A percentile compares a stretch with the other conserved stretches of the same genome.
Conservation (phyloP, 2,113 vertebrate genomes). For the Eira barbara region DNA sequence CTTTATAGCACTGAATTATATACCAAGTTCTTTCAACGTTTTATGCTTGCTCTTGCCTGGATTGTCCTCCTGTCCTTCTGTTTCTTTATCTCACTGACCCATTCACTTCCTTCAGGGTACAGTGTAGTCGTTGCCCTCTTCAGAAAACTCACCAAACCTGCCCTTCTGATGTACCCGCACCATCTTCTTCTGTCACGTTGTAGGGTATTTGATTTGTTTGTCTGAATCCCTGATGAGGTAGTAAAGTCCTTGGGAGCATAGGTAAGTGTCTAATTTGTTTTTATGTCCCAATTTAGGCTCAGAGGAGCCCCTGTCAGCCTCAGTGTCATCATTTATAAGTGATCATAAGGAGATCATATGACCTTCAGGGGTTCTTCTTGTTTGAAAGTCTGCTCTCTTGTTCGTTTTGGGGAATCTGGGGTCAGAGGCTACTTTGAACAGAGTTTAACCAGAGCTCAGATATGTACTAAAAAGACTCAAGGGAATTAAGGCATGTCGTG, state of each 20-base stretch:
- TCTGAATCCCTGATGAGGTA: background rate
- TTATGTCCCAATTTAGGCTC: background rate
- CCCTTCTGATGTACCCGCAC: background rate
- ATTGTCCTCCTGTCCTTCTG: background rate
- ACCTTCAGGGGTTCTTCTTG: background rate
- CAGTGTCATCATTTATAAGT: background rate
- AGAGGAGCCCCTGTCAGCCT: background rate
- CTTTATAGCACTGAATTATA: background rate
- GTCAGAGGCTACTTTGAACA: background rate
- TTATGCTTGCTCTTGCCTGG: background rate
- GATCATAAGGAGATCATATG: background rate
- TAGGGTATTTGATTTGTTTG: background rate
- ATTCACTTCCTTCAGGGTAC: background rate
- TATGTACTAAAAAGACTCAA: background rate
- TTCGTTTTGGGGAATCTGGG: background rate
- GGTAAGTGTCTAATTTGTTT: background rate
- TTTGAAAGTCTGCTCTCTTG: background rate
- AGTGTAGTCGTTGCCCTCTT: background rate
- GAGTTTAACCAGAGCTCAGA: background rate
- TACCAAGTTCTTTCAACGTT: background rate
- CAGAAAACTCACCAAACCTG: background rate
- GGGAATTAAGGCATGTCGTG: background rate
- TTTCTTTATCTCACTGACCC: background rate
- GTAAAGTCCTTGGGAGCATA: background rate
- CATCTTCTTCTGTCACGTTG: background rate